Percentiles rank a stretch among this genome's conserved stretches.
Evolutionary conservation across 2,113 vertebrate genomes (phyloP).

Genomic region (Sebastes fasciatus): DNA sequence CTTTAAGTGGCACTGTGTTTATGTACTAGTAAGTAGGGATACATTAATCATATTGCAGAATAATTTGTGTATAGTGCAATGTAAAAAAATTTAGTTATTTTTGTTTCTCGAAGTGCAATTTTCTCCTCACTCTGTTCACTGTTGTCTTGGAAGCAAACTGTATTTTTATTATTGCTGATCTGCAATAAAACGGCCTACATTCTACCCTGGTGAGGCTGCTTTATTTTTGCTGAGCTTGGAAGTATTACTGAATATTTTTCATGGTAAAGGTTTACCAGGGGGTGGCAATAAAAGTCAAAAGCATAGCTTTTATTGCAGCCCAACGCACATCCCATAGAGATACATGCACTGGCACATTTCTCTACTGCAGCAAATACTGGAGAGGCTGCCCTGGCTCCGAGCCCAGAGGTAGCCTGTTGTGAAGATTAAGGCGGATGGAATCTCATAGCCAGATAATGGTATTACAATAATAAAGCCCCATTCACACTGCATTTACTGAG

Average conservation of each 20-base stretch:
- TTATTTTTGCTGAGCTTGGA: conserved; percentile 74
- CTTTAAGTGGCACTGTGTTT: conserved; percentile 19
- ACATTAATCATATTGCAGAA: conserved; percentile 32
- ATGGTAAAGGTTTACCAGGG: conserved; percentile 79
- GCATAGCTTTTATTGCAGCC: conserved; percentile 75
- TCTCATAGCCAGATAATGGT: conserved; percentile 77
- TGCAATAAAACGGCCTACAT: conserved; percentile 74
- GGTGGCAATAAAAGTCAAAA: conserved; percentile 77
- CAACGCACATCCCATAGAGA: conserved; percentile 68
- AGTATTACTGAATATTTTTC: conserved; percentile 77
- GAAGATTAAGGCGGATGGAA: conserved; percentile 78
- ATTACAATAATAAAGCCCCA: conserved; percentile 76
- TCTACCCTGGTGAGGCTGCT: conserved; percentile 62
- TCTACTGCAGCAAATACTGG: conserved; percentile 74
- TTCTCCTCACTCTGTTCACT: conserved; percentile 25
- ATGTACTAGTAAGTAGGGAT: conserved; percentile 12
- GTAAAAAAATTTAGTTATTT: conserved; percentile 27
- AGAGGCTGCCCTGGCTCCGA: conserved; percentile 69
- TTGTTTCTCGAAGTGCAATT: conserved; percentile 63
- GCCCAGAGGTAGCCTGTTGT: conserved; percentile 79
- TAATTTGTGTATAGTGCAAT: conserved; percentile 36
- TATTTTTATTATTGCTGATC: conserved; percentile 65
- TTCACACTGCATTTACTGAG: conserved; percentile 68
- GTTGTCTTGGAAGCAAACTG: conserved; percentile 45
- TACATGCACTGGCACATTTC: conserved; percentile 69